Evolutionary conservation across 2,113 vertebrate genomes (phyloP), one percentile per base, ranked within the genome.

Genomic region (Tiliqua scincoides): DNA sequence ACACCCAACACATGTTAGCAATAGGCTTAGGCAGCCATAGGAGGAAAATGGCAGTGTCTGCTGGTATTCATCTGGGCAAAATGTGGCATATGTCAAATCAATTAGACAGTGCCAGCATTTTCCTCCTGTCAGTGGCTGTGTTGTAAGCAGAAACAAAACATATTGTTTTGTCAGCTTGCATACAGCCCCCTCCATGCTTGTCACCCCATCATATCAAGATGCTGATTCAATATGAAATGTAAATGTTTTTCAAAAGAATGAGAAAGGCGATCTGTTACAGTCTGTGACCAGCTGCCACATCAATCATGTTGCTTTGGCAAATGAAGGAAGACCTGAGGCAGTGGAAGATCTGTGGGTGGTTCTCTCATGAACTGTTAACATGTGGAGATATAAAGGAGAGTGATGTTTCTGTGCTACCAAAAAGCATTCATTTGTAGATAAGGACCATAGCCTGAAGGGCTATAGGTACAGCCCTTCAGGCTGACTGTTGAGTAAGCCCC

Each of bases 161-260:
- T 0, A 1, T 91, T 92, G 87, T 93, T 52, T 48, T 80, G 71
- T 88, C 81, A 75, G 32, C 59, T 40, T n/a, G 71, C 27, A 77
- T 61, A 84, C 79, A 27, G 79, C 85, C 75, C 40, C 35, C 9
- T 30, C 40, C 35, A 14, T 32, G 40, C 40, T n/a, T 61, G 20
- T 86, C 57, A 80, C 5, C 23, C n/a, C 9, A 20, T 80, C 78
- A 63, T 79, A 48, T 88, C 88, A 85, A 85, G 89, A 91, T 86
- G 85, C 83, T 92, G 88, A 93, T 91, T 91, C 68, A 80, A 83
- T 82, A 72, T 90, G 89, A 92, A 93, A 87, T 18, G 23, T 84
- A 83, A 62, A 6, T 90, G 71, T 91, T 80, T 82, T 90, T 87
- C 27, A 54, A 72, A 27, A 2, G 85, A 52, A 40, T 52, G 81